A percentile compares a stretch with the other conserved stretches of the same genome.
Conservation (phyloP, 2,797 vertebrate genomes). For the Coilia nasus region DNA sequence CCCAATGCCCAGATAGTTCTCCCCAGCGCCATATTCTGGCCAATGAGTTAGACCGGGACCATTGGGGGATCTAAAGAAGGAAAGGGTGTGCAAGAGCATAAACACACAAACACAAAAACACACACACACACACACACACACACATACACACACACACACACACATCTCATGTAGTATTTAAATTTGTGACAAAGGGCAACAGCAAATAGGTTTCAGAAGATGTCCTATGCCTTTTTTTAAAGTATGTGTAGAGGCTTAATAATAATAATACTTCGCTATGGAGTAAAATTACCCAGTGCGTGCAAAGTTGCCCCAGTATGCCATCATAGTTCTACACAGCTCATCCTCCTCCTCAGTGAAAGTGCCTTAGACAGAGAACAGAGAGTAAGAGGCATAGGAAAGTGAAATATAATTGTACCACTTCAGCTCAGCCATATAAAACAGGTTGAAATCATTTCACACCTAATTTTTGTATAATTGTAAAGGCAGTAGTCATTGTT, state of each 20-base stretch:
- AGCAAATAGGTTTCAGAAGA: neutral
- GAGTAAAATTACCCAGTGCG: constrained; percentile 70
- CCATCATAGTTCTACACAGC: constrained; percentile 76
- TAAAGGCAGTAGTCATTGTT: no score
- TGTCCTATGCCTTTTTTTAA: neutral
- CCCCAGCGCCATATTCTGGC: constrained; percentile 74
- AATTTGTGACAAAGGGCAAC: neutral
- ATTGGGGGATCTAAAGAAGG: constrained; percentile 79
- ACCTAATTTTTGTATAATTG: neutral
- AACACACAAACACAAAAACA: neutral
- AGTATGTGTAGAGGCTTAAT: neutral
- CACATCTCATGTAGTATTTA: neutral
- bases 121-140: neutral
- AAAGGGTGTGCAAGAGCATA: neutral
- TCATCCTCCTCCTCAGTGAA: constrained; percentile 72
- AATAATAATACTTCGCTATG: constrained; percentile 37
- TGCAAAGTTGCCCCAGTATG: constrained; percentile 84
- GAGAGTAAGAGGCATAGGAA: neutral
- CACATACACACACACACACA: neutral
- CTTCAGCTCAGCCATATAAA: neutral
- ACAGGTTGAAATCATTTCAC: neutral
- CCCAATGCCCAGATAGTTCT: constrained; percentile 73
- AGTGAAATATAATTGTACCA: neutral
- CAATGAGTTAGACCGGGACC: constrained; percentile 72
- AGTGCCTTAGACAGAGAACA: constrained; percentile 44